phyloP scores from a whole-genome alignment of 2,888 invertebrate species.

The Agonopterix arenella region DNA sequence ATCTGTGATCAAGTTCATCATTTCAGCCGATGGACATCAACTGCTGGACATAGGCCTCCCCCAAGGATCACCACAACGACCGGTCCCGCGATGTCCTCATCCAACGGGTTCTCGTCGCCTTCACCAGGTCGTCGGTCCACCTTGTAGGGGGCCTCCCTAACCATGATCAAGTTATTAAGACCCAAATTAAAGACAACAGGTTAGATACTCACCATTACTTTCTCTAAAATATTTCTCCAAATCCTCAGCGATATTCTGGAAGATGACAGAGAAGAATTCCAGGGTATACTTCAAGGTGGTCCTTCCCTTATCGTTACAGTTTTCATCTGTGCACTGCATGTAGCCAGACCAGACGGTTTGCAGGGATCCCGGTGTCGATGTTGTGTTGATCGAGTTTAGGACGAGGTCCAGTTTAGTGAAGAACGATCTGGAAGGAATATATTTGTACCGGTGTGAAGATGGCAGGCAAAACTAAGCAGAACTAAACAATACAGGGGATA shows the following conservation, averaged over 20 bases:
- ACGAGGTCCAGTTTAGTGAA: conserved; percentile 52
- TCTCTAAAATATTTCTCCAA: conserved; percentile 54
- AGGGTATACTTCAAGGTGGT: conserved; percentile 42
- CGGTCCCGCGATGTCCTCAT: too few species aligned
- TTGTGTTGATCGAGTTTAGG: conserved; percentile 36
- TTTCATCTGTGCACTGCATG: conserved; percentile 29
- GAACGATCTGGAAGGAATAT: conserved; percentile 33
- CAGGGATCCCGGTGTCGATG: conserved; percentile 26
- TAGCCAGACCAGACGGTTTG: conserved; percentile 41
- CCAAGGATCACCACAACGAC: too few species aligned
- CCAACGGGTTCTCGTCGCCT: too few species aligned
- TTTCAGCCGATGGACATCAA: too few species aligned
- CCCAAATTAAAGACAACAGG: not conserved
- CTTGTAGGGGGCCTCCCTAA: too few species aligned
- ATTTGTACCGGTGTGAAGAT: too few species aligned
- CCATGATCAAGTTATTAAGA: too few species aligned
- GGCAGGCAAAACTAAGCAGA: too few species aligned
- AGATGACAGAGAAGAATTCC: conserved; percentile 40
- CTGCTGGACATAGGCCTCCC: too few species aligned
- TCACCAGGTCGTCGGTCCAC: too few species aligned
- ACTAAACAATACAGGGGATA: too few species aligned
- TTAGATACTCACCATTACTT: conserved; percentile 42
- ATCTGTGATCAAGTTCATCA: too few species aligned
- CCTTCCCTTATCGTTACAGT: conserved; percentile 36
- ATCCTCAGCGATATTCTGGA: conserved; percentile 42